Percentiles rank a stretch among this genome's conserved stretches.
Conservation (phyloP, 1,140 invertebrate species). For the Portunus trituberculatus region DNA sequence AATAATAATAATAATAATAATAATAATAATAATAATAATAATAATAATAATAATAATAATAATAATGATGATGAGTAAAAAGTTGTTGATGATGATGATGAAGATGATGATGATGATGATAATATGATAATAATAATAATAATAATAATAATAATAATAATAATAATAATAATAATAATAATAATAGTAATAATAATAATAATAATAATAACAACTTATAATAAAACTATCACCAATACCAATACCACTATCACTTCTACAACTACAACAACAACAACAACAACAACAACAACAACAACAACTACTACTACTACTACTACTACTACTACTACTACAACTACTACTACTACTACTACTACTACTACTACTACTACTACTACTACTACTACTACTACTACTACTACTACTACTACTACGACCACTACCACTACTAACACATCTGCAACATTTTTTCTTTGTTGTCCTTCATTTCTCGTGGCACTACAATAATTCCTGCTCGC, state of each 20-base stretch:
- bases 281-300: neutral
- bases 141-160: constrained; percentile 26
- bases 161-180: constrained; percentile 26
- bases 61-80: constrained; percentile 3
- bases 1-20: constrained; percentile 27
- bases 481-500: neutral
- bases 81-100: too few species aligned
- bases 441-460: neutral
- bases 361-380: too few species aligned
- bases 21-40: constrained; percentile 2
- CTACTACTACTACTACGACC: neutral
- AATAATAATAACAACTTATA: constrained; percentile 16
- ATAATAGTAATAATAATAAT: constrained; percentile 26
- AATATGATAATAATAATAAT: constrained; percentile 8
- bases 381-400: neutral
- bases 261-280: neutral
- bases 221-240: neutral
- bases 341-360: too few species aligned
- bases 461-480: neutral
- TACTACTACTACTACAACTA: neutral
- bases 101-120: too few species aligned
- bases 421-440: too few species aligned
- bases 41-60: constrained; percentile 29
- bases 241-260: neutral
- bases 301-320: constrained; percentile 9